Conservation (phyloP, 2,888 invertebrate genomes). For the Toxonevra muliebris region DNA sequence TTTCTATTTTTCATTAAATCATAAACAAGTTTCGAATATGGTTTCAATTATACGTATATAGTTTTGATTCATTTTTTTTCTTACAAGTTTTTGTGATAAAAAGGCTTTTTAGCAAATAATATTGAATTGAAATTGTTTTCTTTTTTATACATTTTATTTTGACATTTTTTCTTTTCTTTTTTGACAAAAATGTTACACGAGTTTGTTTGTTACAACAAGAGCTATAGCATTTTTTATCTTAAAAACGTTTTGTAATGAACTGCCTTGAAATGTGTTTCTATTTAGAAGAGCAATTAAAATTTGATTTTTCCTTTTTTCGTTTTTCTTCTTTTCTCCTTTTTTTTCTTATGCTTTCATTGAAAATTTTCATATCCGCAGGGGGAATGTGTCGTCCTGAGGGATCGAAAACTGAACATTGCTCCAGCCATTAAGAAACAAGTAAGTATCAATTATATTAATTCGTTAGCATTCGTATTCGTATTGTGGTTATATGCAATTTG, state of each 20-base stretch:
- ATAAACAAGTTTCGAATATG: conserved; percentile 8
- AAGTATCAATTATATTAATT: conserved; percentile 41
- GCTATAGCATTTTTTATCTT: conserved; percentile 47
- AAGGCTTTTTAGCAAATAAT: conserved; percentile 34
- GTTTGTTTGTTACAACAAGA: conserved; percentile 41
- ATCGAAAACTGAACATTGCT: conserved; percentile 85
- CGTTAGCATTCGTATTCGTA: background rate
- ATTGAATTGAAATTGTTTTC: conserved; percentile 27
- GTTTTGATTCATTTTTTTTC: conserved; percentile 8
- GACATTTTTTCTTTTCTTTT: no score
- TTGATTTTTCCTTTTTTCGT: conserved; percentile 38
- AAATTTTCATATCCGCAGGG: conserved; percentile 64
- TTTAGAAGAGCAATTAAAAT: conserved; percentile 42
- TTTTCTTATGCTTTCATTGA: conserved; percentile 31
- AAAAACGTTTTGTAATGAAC: conserved; percentile 48
- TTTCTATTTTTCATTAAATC: conserved; percentile 3
- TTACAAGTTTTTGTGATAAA: conserved; percentile 23
- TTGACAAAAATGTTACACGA: conserved; percentile 37
- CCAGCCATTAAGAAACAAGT: conserved; percentile 87
- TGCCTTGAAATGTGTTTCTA: conserved; percentile 42
- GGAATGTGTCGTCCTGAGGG: conserved; percentile 80
- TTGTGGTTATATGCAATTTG: no score
- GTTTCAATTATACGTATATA: conserved; percentile 1
- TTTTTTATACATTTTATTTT: conserved; percentile 27
- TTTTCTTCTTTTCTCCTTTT: conserved; percentile 31